Percentiles rank a stretch among this genome's conserved stretches.
phyloP scores from a whole-genome alignment of 2,113 vertebrate genomes.

The Etia nguti region DNA sequence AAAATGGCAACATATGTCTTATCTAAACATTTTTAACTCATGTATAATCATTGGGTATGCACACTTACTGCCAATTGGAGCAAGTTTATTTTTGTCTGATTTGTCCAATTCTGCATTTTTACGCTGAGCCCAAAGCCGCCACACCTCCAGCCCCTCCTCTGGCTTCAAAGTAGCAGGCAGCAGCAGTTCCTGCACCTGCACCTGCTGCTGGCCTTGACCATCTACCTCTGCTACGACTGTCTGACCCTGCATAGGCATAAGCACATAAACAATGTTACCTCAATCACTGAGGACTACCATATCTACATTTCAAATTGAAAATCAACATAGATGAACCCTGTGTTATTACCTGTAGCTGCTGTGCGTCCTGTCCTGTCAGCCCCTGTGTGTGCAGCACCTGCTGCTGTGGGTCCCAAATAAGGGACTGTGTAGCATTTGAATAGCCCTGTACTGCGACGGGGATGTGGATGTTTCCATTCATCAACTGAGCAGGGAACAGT shows the following conservation, averaged over 20 bases:
- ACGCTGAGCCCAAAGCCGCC: slow-evolving; percentile 94
- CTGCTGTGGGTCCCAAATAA: slow-evolving; percentile 94
- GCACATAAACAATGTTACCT: background rate
- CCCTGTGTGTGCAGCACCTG: slow-evolving; percentile 69
- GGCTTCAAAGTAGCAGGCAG: slow-evolving; percentile 93
- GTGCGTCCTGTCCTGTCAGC: slow-evolving; percentile 78
- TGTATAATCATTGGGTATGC: background rate
- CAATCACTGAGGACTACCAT: background rate
- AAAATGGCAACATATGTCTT: background rate
- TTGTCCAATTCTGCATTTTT: slow-evolving; percentile 97
- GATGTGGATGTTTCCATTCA: slow-evolving; percentile 99
- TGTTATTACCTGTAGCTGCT: slow-evolving; percentile 74
- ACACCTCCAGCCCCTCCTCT: slow-evolving; percentile 95
- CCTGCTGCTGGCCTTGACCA: slow-evolving; percentile 79
- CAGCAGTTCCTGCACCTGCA: slow-evolving; percentile 88
- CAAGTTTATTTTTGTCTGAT: slow-evolving; percentile 88
- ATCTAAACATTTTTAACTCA: background rate
- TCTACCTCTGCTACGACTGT: slow-evolving; percentile 75
- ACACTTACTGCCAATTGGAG: slow-evolving; percentile 93
- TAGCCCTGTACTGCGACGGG: slow-evolving; percentile 96
- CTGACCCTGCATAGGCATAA: slow-evolving; percentile 75
- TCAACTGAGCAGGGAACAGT: slow-evolving; percentile 95
- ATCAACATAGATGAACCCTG: background rate
- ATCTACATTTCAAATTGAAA: background rate
- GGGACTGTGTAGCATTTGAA: slow-evolving; percentile 89